Evolutionary conservation across 2,888 invertebrate species (phyloP), one percentile per base, ranked within the genome.

Genomic region (Taphrorychus bicolor): DNA sequence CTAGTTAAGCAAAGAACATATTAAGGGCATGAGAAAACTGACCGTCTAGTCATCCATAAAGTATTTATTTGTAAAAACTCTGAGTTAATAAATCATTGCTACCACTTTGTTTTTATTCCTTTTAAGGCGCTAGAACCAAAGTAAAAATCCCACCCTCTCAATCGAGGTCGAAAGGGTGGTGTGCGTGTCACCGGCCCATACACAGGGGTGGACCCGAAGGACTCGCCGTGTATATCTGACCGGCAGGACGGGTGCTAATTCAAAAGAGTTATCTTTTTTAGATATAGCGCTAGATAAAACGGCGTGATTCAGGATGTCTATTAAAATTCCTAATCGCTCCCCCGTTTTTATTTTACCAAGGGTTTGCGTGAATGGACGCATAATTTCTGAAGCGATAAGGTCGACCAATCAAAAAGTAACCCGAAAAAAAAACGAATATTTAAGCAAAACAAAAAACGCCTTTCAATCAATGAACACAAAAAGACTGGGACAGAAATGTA

Each of bases 181-280:
- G 62, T 49, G 63, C 63, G 56, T 63, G 63, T 57, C 63, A 45
- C 58, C 64, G 23, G 18, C 23, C 24, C 18, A 57, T 57, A 57
- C 16, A 41, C 45, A 49, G 24, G 52, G 24, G 53, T 21, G 11
- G 53, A 61, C 52, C 51, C 9, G 21, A 24, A 3, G n/a, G n/a
- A n/a, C n/a, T n/a, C n/a, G n/a, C n/a, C n/a, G n/a, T n/a, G 16
- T 3, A 45, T 56, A 51, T 51, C 59, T 67, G 65, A 71, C 75
- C 75, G 76, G 75, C 76, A 74, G 76, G 76, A 76, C 72, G 72
- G 32, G 70, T 71, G 75, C 74, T 73, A 74, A 75, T 75, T 74
- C 73, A 71, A 73, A 69, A 70, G 66, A 68, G 45, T 71, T 76
- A 76, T 76, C 76, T 73, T 74, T 71, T 73, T 73, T 62, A 53